Base-by-base conservation (phyloP, 2,888 invertebrate species). In the Zygothrica quintamaculata region DNA sequence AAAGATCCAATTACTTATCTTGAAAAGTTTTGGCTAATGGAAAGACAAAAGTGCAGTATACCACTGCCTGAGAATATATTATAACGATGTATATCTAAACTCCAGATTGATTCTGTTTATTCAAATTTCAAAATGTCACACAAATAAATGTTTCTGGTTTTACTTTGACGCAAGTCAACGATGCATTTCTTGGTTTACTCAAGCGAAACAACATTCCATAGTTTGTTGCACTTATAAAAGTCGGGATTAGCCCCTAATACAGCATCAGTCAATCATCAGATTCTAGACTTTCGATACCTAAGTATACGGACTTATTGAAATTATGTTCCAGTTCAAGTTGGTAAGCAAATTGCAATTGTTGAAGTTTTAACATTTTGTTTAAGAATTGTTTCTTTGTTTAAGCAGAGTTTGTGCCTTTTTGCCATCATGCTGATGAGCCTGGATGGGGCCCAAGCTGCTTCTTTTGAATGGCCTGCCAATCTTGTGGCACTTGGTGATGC, bases 321-420 rank as follows among this genome's bases (percentile, higher is more conserved):
- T 55, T 52, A 80, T 88, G 88, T 78, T 79, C 51, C 82, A 82
- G 75, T 77, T 78, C 50, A 84, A 82, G 76, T 59, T 87, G 77
- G 88, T 89, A 52, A 74, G 79, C n/a, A n/a, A 29, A 2, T 25
- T 12, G 5, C 18, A 12, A n/a, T n/a, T n/a, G n/a, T n/a, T n/a
- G n/a, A n/a, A n/a, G n/a, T n/a, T n/a, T n/a, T n/a, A n/a, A n/a
- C n/a, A n/a, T n/a, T n/a, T n/a, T n/a, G n/a, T n/a, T n/a, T n/a
- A n/a, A n/a, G n/a, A n/a, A 7, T 5, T 22, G 18, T 22, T 22
- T 12, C 22, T 26, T 22, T n/a, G 2, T 12, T n/a, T 11, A 15
- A 12, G 29, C 13, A 78, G 82, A 55, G 11, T 31, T 55, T 77
- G 34, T 44, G 65, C 25, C 43, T 75, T 6, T 31, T 68, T 47